Conservation (phyloP, 2,797 vertebrate genomes). For the Rhinella marina region DNA sequence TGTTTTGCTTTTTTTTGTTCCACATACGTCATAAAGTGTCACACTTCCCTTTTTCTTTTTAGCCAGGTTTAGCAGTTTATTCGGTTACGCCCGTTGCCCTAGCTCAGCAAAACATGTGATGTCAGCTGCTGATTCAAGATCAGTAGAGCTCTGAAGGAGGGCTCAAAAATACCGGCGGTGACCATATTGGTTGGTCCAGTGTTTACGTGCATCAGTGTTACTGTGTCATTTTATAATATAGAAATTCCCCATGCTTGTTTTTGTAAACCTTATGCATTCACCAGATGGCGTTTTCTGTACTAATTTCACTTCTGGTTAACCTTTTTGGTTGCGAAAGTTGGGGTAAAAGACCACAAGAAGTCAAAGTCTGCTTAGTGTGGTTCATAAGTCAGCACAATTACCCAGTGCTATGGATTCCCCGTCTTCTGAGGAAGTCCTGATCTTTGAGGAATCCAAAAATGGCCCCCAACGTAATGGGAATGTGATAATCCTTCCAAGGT, state of each 20-base stretch:
- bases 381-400: not conserved
- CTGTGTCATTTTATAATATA: too few species aligned
- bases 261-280: not conserved
- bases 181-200: too few species aligned
- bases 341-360: not conserved
- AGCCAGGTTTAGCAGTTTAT: constrained; percentile 45
- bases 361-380: not conserved
- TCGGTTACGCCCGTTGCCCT: constrained; percentile 66
- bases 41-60: constrained; percentile 68
- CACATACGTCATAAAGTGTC: constrained; percentile 66
- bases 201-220: too few species aligned
- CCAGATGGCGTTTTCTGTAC: not conserved
- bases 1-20: constrained; percentile 43
- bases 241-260: too few species aligned
- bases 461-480: too few species aligned
- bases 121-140: constrained; percentile 41
- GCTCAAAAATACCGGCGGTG: not conserved
- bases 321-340: not conserved
- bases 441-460: too few species aligned
- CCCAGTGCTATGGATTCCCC: too few species aligned
- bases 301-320: constrained; percentile 4
- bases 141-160: too few species aligned
- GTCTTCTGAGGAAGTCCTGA: too few species aligned
- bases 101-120: constrained; percentile 66
- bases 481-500: too few species aligned